Evolutionary conservation across 2,113 vertebrate genomes (phyloP).

Genomic region (Amphiprion percula): DNA sequence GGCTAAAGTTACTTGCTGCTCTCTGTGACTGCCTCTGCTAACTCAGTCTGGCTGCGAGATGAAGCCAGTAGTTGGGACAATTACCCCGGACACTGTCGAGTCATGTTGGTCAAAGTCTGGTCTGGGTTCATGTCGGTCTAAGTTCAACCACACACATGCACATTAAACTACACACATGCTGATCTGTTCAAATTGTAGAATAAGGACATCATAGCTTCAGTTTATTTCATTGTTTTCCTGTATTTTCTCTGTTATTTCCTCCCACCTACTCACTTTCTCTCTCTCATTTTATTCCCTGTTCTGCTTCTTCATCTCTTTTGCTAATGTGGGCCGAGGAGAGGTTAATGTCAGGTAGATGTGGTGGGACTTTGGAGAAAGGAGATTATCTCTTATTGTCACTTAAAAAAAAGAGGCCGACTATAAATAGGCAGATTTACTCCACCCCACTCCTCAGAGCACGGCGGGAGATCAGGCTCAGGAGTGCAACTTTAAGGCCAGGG

Average conservation of each 20-base stretch:
- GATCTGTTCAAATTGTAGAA: slow-evolving; percentile 18
- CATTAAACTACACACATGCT: neutral
- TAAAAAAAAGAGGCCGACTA: slow-evolving; percentile 67
- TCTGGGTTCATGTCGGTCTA: slow-evolving; percentile 46
- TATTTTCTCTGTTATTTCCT: slow-evolving; percentile 11
- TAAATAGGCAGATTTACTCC: slow-evolving; percentile 80
- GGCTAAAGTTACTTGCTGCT: slow-evolving; percentile 56
- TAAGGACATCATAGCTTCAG: slow-evolving; percentile 1
- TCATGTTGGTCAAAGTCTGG: slow-evolving; percentile 59
- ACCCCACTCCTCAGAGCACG: slow-evolving; percentile 61
- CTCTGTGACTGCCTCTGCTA: slow-evolving; percentile 33
- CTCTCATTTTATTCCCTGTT: slow-evolving; percentile 36
- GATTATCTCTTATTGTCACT: slow-evolving; percentile 78
- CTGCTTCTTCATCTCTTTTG: slow-evolving; percentile 26
- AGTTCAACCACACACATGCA: slow-evolving; percentile 18
- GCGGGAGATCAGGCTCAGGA: slow-evolving; percentile 58
- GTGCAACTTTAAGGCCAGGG: slow-evolving; percentile 69
- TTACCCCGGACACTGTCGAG: slow-evolving; percentile 46
- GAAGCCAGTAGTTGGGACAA: slow-evolving; percentile 44
- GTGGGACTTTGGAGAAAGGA: slow-evolving; percentile 64
- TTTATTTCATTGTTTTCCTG: slow-evolving; percentile 20
- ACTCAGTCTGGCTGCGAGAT: slow-evolving; percentile 58
- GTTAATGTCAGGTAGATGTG: slow-evolving; percentile 49
- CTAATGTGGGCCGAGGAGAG: slow-evolving; percentile 29
- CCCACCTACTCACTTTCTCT: slow-evolving; percentile 24